Evolutionary conservation across 2,113 vertebrate genomes (phyloP).

Genomic region (Siniperca chuatsi): DNA sequence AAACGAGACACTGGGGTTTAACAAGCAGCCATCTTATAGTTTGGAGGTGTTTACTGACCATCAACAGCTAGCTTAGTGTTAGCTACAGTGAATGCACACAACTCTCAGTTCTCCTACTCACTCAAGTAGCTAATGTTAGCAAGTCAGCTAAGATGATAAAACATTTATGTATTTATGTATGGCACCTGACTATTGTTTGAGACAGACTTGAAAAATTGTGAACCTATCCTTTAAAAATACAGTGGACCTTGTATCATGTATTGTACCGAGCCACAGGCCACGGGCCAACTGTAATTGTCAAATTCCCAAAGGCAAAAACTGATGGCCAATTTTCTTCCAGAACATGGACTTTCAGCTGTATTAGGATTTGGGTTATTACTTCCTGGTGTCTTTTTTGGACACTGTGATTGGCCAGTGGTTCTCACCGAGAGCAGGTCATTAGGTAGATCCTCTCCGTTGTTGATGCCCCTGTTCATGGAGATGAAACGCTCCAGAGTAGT

Average conservation of each 20-base stretch:
- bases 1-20: no score
- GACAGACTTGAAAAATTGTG: background rate
- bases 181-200: background rate
- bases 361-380: background rate
- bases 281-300: background rate
- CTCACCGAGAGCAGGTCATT: constrained; percentile 91
- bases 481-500: constrained; percentile 92
- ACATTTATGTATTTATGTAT: no score
- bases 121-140: no score
- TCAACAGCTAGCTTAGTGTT: no score
- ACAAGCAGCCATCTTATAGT: no score
- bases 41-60: no score
- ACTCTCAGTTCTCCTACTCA: no score
- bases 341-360: background rate
- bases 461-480: constrained; percentile 95
- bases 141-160: no score
- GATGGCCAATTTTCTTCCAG: background rate
- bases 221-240: background rate
- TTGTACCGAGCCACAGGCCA: background rate
- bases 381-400: background rate
- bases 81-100: no score
- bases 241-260: background rate
- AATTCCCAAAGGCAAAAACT: background rate
- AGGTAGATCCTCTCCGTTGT: constrained; percentile 89
- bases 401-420: constrained; percentile 7